These are phyloP conservation scores for Teleogryllus occipitalis DNA, from an alignment of 1,140 invertebrate species.

Conservation along the genomic window DNA sequence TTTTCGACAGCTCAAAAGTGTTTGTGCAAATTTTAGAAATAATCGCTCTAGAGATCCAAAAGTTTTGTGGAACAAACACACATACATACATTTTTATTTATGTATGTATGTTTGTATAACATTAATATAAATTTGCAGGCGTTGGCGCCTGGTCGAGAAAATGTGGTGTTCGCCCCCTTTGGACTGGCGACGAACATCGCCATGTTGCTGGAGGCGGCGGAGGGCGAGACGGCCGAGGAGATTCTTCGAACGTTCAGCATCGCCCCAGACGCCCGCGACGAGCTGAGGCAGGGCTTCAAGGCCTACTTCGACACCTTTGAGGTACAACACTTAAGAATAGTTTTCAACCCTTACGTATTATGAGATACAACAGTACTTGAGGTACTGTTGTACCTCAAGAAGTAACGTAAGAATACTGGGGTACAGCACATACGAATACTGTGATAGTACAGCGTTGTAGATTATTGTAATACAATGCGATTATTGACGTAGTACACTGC, in stretches of 20 bases:
- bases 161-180: constrained; percentile 31
- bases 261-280: neutral
- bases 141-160: constrained; percentile 24
- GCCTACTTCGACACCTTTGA: constrained; percentile 22
- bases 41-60: neutral
- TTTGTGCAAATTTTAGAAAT: too few species aligned
- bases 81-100: neutral
- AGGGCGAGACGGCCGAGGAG: constrained; percentile 27
- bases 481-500: too few species aligned
- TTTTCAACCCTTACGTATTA: too few species aligned
- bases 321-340: constrained; percentile 6
- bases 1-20: too few species aligned
- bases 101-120: neutral
- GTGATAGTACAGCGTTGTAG: too few species aligned
- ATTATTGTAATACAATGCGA: too few species aligned
- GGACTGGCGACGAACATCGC: constrained; percentile 30
- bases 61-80: neutral
- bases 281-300: constrained; percentile 20
- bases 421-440: too few species aligned
- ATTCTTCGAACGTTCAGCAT: constrained; percentile 26
- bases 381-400: too few species aligned
- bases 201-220: constrained; percentile 30
- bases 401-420: too few species aligned
- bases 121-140: constrained; percentile 10
- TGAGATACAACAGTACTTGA: too few species aligned